Percentiles rank a stretch among this genome's conserved stretches.
These are phyloP conservation scores for Acanthurus lineatus DNA, from an alignment of 2,797 vertebrate species.

Conservation along the genomic window DNA sequence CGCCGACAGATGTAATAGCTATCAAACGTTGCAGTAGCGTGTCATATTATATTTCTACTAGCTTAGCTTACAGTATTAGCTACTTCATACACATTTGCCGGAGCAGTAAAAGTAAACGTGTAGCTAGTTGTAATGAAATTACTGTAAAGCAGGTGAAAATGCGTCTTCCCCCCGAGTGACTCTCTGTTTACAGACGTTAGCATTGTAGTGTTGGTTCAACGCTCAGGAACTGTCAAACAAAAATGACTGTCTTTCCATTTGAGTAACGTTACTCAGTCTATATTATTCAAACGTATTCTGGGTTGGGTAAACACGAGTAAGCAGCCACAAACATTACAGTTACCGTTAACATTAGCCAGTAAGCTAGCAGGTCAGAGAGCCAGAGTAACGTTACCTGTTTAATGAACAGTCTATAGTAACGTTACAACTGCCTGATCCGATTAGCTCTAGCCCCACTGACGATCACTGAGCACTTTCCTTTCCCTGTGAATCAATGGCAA, in stretches of 20 bases:
- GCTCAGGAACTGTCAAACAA: constrained; percentile 12
- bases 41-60: not conserved
- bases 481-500: constrained; percentile 14
- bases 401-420: no score
- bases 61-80: not conserved
- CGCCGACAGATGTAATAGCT: constrained; percentile 4
- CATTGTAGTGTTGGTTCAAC: not conserved
- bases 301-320: constrained; percentile 13
- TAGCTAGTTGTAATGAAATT: not conserved
- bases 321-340: not conserved
- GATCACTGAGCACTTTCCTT: constrained; percentile 58
- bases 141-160: not conserved
- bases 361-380: constrained; percentile 55
- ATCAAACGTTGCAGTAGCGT: constrained; percentile 6
- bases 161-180: not conserved
- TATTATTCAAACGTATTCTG: not conserved
- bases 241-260: not conserved
- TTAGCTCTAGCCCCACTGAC: constrained; percentile 56
- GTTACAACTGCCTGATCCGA: constrained; percentile 63
- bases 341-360: constrained; percentile 54
- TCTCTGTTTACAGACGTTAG: not conserved
- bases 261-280: not conserved
- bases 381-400: constrained; percentile 4
- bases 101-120: not conserved
- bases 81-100: not conserved